Base-by-base conservation (phyloP, 2,797 vertebrate species). In the Cossypha polioptera region DNA sequence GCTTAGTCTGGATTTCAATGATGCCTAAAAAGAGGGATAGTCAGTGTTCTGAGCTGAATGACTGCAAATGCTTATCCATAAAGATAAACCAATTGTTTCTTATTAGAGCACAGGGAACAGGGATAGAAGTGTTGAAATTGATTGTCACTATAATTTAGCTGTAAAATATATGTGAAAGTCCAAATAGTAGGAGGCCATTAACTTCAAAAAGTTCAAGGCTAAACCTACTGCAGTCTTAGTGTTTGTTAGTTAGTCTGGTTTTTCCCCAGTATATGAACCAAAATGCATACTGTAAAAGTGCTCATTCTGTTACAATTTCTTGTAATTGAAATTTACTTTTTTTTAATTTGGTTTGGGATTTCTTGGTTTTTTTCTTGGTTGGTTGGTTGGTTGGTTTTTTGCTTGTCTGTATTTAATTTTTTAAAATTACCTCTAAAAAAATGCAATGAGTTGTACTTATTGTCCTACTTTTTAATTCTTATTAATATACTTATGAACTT, bases 321-420 rank as follows among this genome's bases (percentile, higher is more conserved):
- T 15, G 3, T 4, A 11, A 36, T 53, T 93, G 13, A 47, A 65
- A 81, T 67, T 19, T 88, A 24, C 0, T n/a, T 74, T 54, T 45
- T 53, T 62, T 13, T 0, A 2, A 12, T 38, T 59, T 59, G 17
- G 57, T 59, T 67, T 58, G 57, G 16, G 7, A 36, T 58, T 58
- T 35, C 10, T 24, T 33, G 54, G 50, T 5, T 7, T 24, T 36
- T 25, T 35, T 35, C 15, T 57, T 33, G n/a, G 22, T 62, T 36
- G 36, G 8, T 36, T 31, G 13, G 1, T 45, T 53, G 2, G 5
- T 42, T 18, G 2, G 2, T 0, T 57, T 79, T 38, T 31, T 53
- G 12, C 13, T 55, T 48, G 7, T 24, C 57, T 40, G 7, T 19
- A 6, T 51, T 74, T 38, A 3, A 16, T 28, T 54, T 66, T 71